Evolutionary conservation across 2,113 vertebrate genomes (phyloP), one percentile per base, ranked within the genome.

Genomic region (Myxocyprinus asiaticus): DNA sequence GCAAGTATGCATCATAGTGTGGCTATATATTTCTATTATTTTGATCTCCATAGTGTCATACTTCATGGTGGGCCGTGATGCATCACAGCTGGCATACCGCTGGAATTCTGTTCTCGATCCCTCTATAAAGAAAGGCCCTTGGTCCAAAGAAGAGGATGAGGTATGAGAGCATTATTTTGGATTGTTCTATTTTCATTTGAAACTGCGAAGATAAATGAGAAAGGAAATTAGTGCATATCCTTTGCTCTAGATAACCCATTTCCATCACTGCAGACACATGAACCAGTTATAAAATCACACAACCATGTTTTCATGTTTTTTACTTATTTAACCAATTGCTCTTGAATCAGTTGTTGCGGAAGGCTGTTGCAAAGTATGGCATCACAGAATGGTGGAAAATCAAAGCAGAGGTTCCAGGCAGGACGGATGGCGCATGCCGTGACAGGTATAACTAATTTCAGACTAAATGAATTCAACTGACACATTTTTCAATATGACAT

Each of bases 51-150:
- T 33, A 99, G 98, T 99, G 15, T 95, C 95, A 7, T 99, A 98
- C 88, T 98, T 96, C 88, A 98, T 99, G 94, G 94, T 97, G 56
- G 96, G 95, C 0, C 91, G 98, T 15, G 93, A 96, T 68, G 91
- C 94, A 0, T 55, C 90, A 82, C 98, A 99, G 87, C 89, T 99
- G 65, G 88, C 95, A 74, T 94, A 96, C 81, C 93, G 96, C 0
- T 99, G 97, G 97, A 94, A 90, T 3, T 94, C 95, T 80, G 93
- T 94, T 0, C 84, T 99, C 75, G 94, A 99, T 79, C 96, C 98
- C 0, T 87, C 50, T 11, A 78, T 99, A 85, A 96, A 81, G 77
- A 97, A 90, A 81, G 98, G 98, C 0, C 74, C 75, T 10, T 99
- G 97, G 97, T 91, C 90, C 7, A 88, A 91, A 1, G 86, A 95